A percentile compares a stretch with the other conserved stretches of the same genome.
phyloP scores from a whole-genome alignment of 2,888 invertebrate species.

The Acanthosepion esculentum region DNA sequence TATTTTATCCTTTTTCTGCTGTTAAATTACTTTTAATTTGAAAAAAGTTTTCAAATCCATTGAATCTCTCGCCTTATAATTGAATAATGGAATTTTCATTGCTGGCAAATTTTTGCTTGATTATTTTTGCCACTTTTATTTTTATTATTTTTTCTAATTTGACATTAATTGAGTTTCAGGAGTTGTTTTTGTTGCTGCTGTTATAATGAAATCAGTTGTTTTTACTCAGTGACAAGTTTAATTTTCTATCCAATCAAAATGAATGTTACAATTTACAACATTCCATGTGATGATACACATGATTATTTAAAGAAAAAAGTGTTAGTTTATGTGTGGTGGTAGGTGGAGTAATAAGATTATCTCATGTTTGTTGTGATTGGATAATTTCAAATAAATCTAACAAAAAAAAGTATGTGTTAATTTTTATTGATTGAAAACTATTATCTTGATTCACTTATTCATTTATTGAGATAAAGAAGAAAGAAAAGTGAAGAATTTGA shows the following conservation, averaged over 20 bases:
- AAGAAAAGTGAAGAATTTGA: too few species aligned
- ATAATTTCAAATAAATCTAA: background rate
- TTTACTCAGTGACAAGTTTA: background rate
- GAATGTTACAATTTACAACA: background rate
- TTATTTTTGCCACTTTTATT: background rate
- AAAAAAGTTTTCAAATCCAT: background rate
- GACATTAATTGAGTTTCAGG: background rate
- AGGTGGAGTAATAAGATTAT: background rate
- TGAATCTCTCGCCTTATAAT: slow-evolving; percentile 9
- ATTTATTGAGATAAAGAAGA: too few species aligned
- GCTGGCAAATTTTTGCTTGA: slow-evolving; percentile 8
- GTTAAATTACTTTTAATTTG: slow-evolving; percentile 9
- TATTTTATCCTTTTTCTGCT: background rate
- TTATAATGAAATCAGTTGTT: slow-evolving; percentile 13
- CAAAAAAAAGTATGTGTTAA: background rate
- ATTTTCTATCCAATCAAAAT: background rate
- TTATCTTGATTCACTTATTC: background rate
- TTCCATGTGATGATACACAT: background rate
- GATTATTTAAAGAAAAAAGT: background rate
- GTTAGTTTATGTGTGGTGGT: background rate
- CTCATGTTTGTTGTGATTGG: background rate
- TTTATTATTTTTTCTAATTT: background rate
- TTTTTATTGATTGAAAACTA: background rate
- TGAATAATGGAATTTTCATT: slow-evolving; percentile 23
- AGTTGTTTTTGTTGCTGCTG: background rate